phyloP scores from a whole-genome alignment of 2,797 vertebrate genomes.

The Acrocephalus scirpaceus region DNA sequence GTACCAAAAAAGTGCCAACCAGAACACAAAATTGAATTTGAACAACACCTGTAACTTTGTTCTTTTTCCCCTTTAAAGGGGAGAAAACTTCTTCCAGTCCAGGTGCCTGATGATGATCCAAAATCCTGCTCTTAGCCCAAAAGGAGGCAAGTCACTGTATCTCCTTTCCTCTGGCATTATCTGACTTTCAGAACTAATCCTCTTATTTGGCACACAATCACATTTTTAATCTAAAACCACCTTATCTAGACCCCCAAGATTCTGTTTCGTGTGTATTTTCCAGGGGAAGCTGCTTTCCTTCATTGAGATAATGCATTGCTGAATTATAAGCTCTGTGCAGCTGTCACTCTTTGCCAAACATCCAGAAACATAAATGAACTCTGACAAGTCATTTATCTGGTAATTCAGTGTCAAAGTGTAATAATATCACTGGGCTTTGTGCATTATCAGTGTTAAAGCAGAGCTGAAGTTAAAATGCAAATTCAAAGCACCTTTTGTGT shows the following conservation, averaged over 20 bases:
- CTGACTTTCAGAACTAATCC: conserved; percentile 53
- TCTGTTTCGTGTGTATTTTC: conserved; percentile 59
- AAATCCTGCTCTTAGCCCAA: not conserved
- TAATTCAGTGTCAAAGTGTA: conserved; percentile 61
- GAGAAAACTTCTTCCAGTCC: not conserved
- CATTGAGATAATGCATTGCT: conserved; percentile 56
- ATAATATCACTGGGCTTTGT: conserved; percentile 42
- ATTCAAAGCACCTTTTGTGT: conserved; percentile 15
- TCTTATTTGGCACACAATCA: conserved; percentile 48
- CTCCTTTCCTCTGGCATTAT: conserved; percentile 40
- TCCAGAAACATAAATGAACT: conserved; percentile 74
- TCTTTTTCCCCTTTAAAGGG: not conserved
- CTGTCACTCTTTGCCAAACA: conserved; percentile 71
- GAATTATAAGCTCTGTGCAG: conserved; percentile 65
- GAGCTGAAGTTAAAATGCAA: conserved; percentile 65
- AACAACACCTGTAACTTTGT: not conserved
- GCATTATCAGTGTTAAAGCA: conserved; percentile 24
- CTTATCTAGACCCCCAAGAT: conserved; percentile 47
- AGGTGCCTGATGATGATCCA: not conserved
- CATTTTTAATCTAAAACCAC: conserved; percentile 56
- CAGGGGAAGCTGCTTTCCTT: conserved; percentile 59
- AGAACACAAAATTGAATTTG: not conserved
- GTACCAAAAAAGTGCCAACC: not conserved
- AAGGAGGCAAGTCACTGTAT: not conserved
- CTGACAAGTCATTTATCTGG: conserved; percentile 71